Evolutionary conservation across 2,888 invertebrate species (phyloP).

Genomic region (Conomelus anceps): DNA sequence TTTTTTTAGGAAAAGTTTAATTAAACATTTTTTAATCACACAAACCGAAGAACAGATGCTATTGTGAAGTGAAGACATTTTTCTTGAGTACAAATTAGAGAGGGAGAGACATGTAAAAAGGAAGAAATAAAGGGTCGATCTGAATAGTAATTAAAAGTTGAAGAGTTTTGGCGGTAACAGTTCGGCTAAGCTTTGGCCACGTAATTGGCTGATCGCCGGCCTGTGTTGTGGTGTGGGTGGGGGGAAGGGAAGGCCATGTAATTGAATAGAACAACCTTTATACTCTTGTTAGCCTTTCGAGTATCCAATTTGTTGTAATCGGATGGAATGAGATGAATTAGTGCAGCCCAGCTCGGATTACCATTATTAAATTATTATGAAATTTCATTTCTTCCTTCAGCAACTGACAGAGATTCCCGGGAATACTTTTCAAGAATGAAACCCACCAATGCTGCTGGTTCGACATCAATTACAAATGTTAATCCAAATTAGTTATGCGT

Average conservation of each 20-base stretch:
- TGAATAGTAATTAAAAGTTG: background rate
- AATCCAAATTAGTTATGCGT: background rate
- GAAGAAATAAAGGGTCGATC: background rate
- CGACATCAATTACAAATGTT: background rate
- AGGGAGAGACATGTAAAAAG: background rate
- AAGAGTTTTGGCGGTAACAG: background rate
- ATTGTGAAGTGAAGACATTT: background rate
- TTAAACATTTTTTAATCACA: no score
- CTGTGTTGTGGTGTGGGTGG: background rate
- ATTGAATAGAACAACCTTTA: background rate
- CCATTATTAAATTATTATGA: background rate
- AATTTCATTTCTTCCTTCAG: background rate
- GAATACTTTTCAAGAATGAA: background rate
- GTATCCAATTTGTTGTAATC: background rate
- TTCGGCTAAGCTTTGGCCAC: background rate
- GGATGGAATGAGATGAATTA: background rate
- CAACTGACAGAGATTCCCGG: background rate
- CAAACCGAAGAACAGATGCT: background rate
- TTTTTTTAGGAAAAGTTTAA: no score
- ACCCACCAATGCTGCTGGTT: background rate
- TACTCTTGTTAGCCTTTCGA: background rate
- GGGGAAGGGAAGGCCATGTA: background rate
- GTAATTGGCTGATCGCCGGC: background rate
- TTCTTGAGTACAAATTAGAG: background rate
- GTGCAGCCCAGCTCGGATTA: background rate